Percentiles rank a stretch among this genome's conserved stretches.
Evolutionary conservation across 2,797 vertebrate genomes (phyloP).

Genomic region (Sus cebifrons): DNA sequence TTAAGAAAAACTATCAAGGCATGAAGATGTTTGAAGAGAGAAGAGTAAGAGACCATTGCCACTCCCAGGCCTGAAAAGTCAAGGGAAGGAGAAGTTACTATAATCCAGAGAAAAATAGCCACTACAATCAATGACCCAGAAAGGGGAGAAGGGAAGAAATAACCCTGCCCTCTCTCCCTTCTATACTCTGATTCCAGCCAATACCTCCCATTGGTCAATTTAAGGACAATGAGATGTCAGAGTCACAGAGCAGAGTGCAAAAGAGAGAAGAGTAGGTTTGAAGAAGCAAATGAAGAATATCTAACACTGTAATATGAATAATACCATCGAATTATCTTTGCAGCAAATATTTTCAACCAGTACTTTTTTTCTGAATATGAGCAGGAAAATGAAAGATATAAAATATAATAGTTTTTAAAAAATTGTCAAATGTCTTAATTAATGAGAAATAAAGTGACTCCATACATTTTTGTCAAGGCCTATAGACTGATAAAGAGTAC

Average conservation of each 20-base stretch:
- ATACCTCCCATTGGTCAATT: not conserved
- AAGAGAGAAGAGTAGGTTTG: not conserved
- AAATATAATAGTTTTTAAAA: slow-evolving; percentile 35
- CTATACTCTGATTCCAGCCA: not conserved
- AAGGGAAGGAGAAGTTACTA: not conserved
- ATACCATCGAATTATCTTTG: not conserved
- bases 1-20: not conserved
- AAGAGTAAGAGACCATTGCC: not conserved
- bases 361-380: not conserved
- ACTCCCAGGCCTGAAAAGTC: not conserved
- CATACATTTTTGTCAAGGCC: not conserved
- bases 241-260: not conserved
- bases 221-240: not conserved
- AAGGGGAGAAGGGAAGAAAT: not conserved
- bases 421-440: slow-evolving; percentile 35
- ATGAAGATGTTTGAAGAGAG: not conserved
- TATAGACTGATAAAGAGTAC: not conserved
- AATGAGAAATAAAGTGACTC: not conserved
- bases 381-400: not conserved
- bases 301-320: not conserved
- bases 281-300: not conserved
- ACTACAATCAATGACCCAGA: not conserved
- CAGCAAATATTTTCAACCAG: not conserved
- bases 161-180: not conserved
- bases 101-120: not conserved